Conservation (phyloP, 2,797 vertebrate genomes). For the Dallia pectoralis region DNA sequence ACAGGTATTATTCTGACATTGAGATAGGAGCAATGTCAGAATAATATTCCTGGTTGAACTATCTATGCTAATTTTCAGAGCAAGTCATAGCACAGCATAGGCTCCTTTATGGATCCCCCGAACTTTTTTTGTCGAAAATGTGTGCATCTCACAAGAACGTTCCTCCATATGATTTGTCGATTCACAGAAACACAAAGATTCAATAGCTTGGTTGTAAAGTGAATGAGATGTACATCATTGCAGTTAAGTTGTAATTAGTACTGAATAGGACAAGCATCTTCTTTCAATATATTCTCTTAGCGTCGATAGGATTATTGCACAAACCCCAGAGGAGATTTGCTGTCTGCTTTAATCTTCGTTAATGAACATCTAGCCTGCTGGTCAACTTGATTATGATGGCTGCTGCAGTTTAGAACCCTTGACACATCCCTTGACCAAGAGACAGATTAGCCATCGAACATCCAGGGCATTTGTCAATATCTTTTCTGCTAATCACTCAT, state of each 20-base stretch:
- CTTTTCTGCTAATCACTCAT: conserved; percentile 65
- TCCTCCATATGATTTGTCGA: not conserved
- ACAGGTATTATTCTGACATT: too few relatives aligned
- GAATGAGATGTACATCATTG: not conserved
- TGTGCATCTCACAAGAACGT: not conserved
- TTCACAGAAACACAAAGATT: not conserved
- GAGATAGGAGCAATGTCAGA: too few relatives aligned
- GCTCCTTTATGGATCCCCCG: not conserved
- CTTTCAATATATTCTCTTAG: not conserved
- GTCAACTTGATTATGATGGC: conserved; percentile 56
- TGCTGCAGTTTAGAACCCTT: conserved; percentile 57
- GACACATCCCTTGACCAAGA: conserved; percentile 59
- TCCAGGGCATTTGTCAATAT: conserved; percentile 70
- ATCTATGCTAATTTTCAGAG: conserved; percentile 20
- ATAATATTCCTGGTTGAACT: too few relatives aligned
- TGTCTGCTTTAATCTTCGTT: conserved; percentile 29
- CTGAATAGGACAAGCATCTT: conserved; percentile 7
- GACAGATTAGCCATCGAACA: conserved; percentile 67
- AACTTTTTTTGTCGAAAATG: not conserved
- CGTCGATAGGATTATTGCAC: not conserved
- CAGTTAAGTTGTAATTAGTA: not conserved
- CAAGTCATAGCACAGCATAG: not conserved
- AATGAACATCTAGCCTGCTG: conserved; percentile 53
- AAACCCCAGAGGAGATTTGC: conserved; percentile 2
- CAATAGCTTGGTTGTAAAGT: not conserved